Percentiles rank a stretch among this genome's conserved stretches.
phyloP scores from a whole-genome alignment of 2,888 invertebrate species.

The Alcis repandata region DNA sequence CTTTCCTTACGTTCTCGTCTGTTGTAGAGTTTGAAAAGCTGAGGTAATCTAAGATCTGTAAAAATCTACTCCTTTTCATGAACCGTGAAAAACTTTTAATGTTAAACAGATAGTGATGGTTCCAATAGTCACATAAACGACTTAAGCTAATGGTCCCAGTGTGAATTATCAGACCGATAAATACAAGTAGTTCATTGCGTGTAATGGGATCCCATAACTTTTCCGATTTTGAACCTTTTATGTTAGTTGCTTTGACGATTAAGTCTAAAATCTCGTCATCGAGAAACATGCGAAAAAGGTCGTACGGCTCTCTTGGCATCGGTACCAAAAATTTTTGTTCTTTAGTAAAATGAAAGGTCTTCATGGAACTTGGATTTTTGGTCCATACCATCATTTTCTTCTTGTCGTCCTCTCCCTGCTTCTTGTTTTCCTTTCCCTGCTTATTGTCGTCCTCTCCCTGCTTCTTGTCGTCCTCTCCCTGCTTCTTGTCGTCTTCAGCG shows the following conservation, averaged over 20 bases:
- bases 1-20: neutral
- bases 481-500: no score
- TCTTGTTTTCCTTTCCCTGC: neutral
- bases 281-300: constrained; percentile 46
- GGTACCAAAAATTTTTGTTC: constrained; percentile 40
- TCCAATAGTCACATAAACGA: constrained; percentile 26
- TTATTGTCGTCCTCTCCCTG: neutral
- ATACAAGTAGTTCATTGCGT: constrained; percentile 10
- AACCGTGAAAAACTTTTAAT: constrained; percentile 8
- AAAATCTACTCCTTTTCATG: constrained; percentile 20
- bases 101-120: constrained; percentile 16
- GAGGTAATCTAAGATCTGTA: constrained; percentile 16
- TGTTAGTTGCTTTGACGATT: constrained; percentile 11
- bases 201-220: neutral
- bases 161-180: constrained; percentile 26
- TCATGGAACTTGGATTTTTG: constrained; percentile 15
- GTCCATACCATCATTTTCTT: neutral
- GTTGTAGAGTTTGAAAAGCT: constrained; percentile 7
- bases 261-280: constrained; percentile 40
- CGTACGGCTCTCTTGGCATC: constrained; percentile 44
- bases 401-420: neutral
- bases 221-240: neutral
- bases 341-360: constrained; percentile 26
- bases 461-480: neutral
- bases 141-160: constrained; percentile 20